Base-by-base conservation (phyloP, 2,113 vertebrate genomes). In the Motacilla alba region DNA sequence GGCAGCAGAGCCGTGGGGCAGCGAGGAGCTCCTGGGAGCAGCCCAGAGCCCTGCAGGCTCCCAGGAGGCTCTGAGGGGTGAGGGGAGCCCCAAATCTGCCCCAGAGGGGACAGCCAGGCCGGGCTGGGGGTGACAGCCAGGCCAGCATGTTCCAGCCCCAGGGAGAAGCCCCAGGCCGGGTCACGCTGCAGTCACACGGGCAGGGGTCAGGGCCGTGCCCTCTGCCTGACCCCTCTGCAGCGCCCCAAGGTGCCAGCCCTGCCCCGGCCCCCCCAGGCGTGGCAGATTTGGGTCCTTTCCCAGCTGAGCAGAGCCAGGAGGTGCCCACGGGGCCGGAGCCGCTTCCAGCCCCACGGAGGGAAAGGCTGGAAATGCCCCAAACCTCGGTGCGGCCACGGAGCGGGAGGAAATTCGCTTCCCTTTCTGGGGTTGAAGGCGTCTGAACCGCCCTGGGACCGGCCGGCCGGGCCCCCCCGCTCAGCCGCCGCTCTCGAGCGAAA, bases 151-250 rank as follows among this genome's bases (percentile, higher is more conserved):
- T 30, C 0, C n/a, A 15, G 53, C 18, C 47, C 47, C 35, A 22
- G 41, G 69, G 22, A 55, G 14, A 12, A 37, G 22, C 59, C 66
- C 15, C 12, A 0, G 4, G 5, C 82, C 2, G 6, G 66, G 73
- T 83, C 77, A 83, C 3, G 5, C 55, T 22, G 2, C 68, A 62
- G 56, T 58, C 56, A 83, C 33, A 17, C 44, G 39, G 30, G 39
- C 37, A 22, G 55, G 55, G 56, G 81, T 72, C 72, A 39, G 19
- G 0, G 19, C 86, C 2, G 21, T 2, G 14, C 39, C 86, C 78
- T 49, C 13, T 0, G 4, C 28, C 58, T n/a, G 68, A 59, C 78
- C 53, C 5, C 2, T 10, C 62, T 1, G 0, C 1, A 1, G 18
- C 7, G 13, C 11, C 50, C 55, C 8, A 6, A 5, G 55, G n/a